Base-by-base conservation (phyloP, 2,888 invertebrate species). In the Melanostoma scalare region DNA sequence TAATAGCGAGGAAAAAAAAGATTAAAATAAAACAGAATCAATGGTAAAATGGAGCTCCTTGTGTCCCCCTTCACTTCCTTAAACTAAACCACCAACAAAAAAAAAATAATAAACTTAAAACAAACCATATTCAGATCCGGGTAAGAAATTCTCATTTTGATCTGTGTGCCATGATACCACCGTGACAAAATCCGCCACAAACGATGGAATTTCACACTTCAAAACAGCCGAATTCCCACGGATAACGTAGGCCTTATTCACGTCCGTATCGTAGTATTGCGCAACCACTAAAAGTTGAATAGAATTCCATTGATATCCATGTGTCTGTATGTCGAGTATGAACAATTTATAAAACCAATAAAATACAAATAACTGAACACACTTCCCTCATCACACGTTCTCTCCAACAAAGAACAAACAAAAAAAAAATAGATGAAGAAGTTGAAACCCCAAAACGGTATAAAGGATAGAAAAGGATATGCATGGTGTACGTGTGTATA, bases 201-300 rank as follows among this genome's bases (percentile, higher is more conserved):
- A 98, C 67, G 96, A 96, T 42, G 98, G 98, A 87, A 97, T 95
- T 88, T 96, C 96, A 92, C 97, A 97, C 92, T 97, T 97, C 87
- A 97, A 92, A 78, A 97, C 95, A 9, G 96, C 97, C 42, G 96
- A 94, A 91, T 97, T 97, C 65, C 97, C 96, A 86, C 95, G 94
- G 88, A 97, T 97, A 50, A 97, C 96, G 91, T 97, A 96, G 90
- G 97, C 97, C 92, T 97, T 96, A 93, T 96, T 96, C 87, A 97
- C 97, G 93, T 97, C 97, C 65, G 96, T 96, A 92, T 96, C 96
- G 92, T 96, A 97, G 91, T 94, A 95, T 91, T 97, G 97, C 90
- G 96, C 95, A 88, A 97, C 96, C 92, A 97, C 97, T 97, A 94
- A 67, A 61, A 53, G n/a, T 35, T 6, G 35, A 67, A 67, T 1